Conservation (phyloP, 1,140 invertebrate genomes). For the Lysiphlebus fabarum region DNA sequence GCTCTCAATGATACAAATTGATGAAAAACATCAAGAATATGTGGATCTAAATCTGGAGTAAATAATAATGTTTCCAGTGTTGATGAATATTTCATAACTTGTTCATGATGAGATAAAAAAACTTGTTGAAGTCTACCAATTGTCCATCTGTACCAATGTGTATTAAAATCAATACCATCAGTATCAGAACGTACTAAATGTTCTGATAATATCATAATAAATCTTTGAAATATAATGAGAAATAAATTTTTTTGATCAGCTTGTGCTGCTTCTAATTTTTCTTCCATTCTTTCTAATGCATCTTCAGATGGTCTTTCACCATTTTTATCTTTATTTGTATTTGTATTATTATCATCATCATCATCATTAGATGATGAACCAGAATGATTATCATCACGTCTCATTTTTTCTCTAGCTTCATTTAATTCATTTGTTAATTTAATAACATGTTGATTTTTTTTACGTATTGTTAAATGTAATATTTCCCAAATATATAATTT, state of each 20-base stretch:
- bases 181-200: slow-evolving; percentile 91
- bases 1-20: slow-evolving; percentile 84
- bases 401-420: slow-evolving; percentile 81
- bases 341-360: slow-evolving; percentile 58
- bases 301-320: slow-evolving; percentile 82
- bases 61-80: slow-evolving; percentile 93
- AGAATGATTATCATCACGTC: slow-evolving; percentile 70
- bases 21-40: slow-evolving; percentile 95
- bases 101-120: slow-evolving; percentile 91
- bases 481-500: slow-evolving; percentile 98
- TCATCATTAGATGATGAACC: slow-evolving; percentile 76
- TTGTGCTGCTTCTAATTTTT: slow-evolving; percentile 88
- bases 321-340: slow-evolving; percentile 62
- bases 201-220: slow-evolving; percentile 97
- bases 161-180: slow-evolving; percentile 88
- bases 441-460: slow-evolving; percentile 93
- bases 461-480: slow-evolving; percentile 90
- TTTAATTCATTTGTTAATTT: slow-evolving; percentile 78
- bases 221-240: slow-evolving; percentile 94
- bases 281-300: slow-evolving; percentile 91
- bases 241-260: slow-evolving; percentile 96
- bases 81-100: slow-evolving; percentile 95
- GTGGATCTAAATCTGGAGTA: slow-evolving; percentile 91
- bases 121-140: slow-evolving; percentile 93
- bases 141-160: slow-evolving; percentile 96